These are phyloP conservation scores for Neoaliturus tenellus DNA, from an alignment of 2,888 invertebrate species.

Conservation along the genomic window DNA sequence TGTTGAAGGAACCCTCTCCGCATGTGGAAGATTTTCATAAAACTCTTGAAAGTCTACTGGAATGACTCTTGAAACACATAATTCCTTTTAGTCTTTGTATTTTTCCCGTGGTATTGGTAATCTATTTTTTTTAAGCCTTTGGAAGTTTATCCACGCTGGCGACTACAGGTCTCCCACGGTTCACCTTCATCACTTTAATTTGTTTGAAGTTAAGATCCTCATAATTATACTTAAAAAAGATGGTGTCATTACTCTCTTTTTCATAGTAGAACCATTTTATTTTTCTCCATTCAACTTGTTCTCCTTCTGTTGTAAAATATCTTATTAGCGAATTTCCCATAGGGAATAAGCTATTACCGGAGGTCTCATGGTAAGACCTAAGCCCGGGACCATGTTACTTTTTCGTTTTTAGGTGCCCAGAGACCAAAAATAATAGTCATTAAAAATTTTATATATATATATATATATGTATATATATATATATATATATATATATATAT, in stretches of 20 bases:
- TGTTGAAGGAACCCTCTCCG: not conserved
- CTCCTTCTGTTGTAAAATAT: not conserved
- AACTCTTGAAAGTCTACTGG: not conserved
- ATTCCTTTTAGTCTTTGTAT: not conserved
- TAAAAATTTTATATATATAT: too few species aligned
- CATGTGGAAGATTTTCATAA: not conserved
- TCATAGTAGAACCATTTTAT: not conserved
- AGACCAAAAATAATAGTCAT: too few species aligned
- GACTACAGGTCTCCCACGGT: not conserved
- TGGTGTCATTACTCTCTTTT: not conserved
- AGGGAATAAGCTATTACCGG: too few species aligned
- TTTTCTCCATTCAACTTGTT: not conserved
- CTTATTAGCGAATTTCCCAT: too few species aligned
- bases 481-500: not conserved
- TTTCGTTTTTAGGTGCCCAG: too few species aligned
- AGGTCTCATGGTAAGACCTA: too few species aligned
- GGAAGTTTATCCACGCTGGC: conserved; percentile 8
- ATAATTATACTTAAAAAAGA: conserved; percentile 17
- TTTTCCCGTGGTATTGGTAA: not conserved
- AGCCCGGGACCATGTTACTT: too few species aligned
- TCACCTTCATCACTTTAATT: not conserved
- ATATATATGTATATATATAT: too few species aligned
- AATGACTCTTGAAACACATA: conserved; percentile 1
- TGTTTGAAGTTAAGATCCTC: not conserved
- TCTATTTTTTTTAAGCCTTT: conserved; percentile 2